Percentiles rank a stretch among this genome's conserved stretches.
Conservation (phyloP, 2,888 invertebrate species). For the Apoda limacodes region DNA sequence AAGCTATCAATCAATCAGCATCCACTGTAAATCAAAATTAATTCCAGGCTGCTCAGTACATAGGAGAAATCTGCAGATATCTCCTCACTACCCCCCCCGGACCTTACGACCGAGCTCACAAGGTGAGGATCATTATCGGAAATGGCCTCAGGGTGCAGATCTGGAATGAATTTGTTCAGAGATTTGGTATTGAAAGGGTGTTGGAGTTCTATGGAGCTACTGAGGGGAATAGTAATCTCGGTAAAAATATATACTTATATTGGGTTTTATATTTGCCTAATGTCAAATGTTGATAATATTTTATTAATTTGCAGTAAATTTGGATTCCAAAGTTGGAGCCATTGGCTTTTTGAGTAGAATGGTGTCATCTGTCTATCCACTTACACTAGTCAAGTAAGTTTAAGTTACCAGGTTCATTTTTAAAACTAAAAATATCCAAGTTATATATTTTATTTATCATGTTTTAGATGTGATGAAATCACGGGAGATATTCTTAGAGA, state of each 20-base stretch:
- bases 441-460: neutral
- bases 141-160: slow-evolving; percentile 94
- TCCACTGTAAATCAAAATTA: slow-evolving; percentile 2
- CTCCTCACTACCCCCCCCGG: slow-evolving; percentile 77
- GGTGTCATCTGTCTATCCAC: slow-evolving; percentile 54
- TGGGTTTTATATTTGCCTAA: slow-evolving; percentile 3
- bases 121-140: slow-evolving; percentile 85
- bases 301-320: slow-evolving; percentile 78
- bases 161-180: slow-evolving; percentile 87
- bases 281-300: neutral
- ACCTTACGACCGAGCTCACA: slow-evolving; percentile 73
- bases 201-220: slow-evolving; percentile 97
- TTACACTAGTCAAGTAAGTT: slow-evolving; percentile 56
- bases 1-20: too few species aligned
- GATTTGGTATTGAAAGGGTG: slow-evolving; percentile 77
- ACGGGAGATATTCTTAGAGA: slow-evolving; percentile 84
- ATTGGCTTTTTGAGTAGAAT: slow-evolving; percentile 88
- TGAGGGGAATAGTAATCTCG: slow-evolving; percentile 94
- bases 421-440: too few species aligned
- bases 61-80: slow-evolving; percentile 91
- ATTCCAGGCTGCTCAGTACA: slow-evolving; percentile 84
- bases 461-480: slow-evolving; percentile 73
- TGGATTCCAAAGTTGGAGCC: slow-evolving; percentile 88
- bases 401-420: neutral
- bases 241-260: slow-evolving; percentile 57